Base-by-base conservation (phyloP, 2,888 invertebrate species). In the Petrophora chlorosata region DNA sequence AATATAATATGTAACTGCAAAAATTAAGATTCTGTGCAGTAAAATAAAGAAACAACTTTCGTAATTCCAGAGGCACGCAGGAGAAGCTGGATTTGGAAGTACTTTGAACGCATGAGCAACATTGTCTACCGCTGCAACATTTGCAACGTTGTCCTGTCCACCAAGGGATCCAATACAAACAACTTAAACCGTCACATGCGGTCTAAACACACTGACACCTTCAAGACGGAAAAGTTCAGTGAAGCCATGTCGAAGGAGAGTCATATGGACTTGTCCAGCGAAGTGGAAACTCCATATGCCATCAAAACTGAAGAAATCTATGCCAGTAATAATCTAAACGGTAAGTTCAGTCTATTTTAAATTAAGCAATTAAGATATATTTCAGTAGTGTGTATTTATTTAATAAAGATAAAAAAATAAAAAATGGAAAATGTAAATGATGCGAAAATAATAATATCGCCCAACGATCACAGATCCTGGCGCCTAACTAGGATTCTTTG, bases 11-110 rank as follows among this genome's bases (percentile, higher is more conserved):
- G n/a, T n/a, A n/a, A n/a, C 19, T 19, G 0, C 7, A 19, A 5
- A 19, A 7, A 19, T 2, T 1, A 19, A 19, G 19, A 5, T 19
- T n/a, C n/a, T 19, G 7, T 5, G 19, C 19, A 19, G 19, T 5
- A 14, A n/a, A 17, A 3, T 17, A 25, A 12, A 7, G 3, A 9
- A 36, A n/a, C 3, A 4, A 29, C 7, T 5, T 16, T 32, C 16
- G 12, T 19, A 23, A 1, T 53, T 76, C 3, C 75, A 85, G 88
- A 74, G 4, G 70, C 75, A 16, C 78, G 87, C 23, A 85, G 79
- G 65, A 71, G 88, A 25, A 90, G 90, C 48, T 90, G 90, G 90
- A 86, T 90, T 0, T 90, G 90, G 90, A 89, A 90, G 44, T 88
- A 89, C 56, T 90, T 90, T 26, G 79, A 84, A 26, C 82, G 78